phyloP scores from a whole-genome alignment of 1,140 invertebrate species.

The Meloidogyne hapla region DNA sequence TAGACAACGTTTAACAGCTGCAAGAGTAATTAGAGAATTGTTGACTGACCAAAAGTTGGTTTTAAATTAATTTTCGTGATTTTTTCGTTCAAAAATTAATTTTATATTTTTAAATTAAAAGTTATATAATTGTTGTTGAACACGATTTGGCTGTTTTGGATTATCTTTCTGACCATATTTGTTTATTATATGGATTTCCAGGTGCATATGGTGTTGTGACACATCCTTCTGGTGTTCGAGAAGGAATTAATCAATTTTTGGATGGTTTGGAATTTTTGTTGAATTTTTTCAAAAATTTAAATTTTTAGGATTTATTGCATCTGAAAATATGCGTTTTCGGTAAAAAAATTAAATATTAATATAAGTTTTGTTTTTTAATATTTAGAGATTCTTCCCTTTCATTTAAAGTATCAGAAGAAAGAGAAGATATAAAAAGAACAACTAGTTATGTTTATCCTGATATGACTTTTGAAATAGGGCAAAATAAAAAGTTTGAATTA shows the following conservation, averaged over 20 bases:
- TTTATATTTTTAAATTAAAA: conserved; percentile 59
- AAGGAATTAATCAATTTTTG: conserved; percentile 98
- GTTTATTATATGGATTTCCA: conserved; percentile 94
- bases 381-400: conserved; percentile 60
- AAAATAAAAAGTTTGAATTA: conserved; percentile 72
- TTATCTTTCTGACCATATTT: conserved; percentile 98
- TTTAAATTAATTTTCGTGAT: not conserved
- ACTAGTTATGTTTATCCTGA: conserved; percentile 91
- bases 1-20: conserved; percentile 94
- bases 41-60: conserved; percentile 79
- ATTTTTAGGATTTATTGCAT: conserved; percentile 86
- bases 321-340: conserved; percentile 96
- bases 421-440: conserved; percentile 94
- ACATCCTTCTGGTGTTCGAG: conserved; percentile 97
- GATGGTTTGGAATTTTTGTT: conserved; percentile 70
- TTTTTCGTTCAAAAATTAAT: not conserved
- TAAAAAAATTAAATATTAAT: conserved; percentile 71
- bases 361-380: not conserved
- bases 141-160: conserved; percentile 98
- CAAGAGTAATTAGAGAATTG: conserved; percentile 84
- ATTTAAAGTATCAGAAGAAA: conserved; percentile 92
- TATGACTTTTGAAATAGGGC: conserved; percentile 67
- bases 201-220: conserved; percentile 99
- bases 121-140: conserved; percentile 97
- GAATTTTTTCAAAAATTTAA: not conserved